phyloP scores from a whole-genome alignment of 1,140 invertebrate species.

The Drosophila albomicans region DNA sequence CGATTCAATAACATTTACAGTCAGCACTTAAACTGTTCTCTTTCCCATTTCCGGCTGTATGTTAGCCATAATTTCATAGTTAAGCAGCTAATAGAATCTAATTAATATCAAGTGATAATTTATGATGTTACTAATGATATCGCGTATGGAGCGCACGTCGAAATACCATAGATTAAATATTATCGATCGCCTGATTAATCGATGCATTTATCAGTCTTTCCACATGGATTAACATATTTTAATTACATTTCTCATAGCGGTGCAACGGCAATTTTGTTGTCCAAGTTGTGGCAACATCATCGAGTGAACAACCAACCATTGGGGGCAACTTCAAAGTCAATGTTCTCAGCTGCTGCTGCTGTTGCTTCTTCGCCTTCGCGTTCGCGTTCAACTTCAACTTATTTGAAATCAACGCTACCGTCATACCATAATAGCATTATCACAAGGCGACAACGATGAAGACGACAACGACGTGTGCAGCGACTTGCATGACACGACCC shows the following conservation, averaged over 20 bases:
- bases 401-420: constrained; percentile 46
- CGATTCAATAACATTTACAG: not conserved
- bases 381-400: constrained; percentile 8
- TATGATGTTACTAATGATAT: constrained; percentile 1
- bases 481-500: constrained; percentile 52
- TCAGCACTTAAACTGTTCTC: not conserved
- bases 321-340: constrained; percentile 46
- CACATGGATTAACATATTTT: constrained; percentile 49
- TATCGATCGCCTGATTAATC: constrained; percentile 45
- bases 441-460: constrained; percentile 48
- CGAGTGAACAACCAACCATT: not conserved
- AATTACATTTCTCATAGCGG: constrained; percentile 31
- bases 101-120: constrained; percentile 16
- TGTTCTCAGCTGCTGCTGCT: constrained; percentile 24
- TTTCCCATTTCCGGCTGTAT: not conserved
- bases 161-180: constrained; percentile 16
- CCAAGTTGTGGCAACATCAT: not conserved
- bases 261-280: not conserved
- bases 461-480: constrained; percentile 32
- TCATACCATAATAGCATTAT: constrained; percentile 60
- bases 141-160: not conserved
- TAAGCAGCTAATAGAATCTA: constrained; percentile 1
- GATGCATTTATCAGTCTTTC: constrained; percentile 29
- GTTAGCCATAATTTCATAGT: not conserved
- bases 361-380: constrained; percentile 2